phyloP scores from a whole-genome alignment of 2,113 vertebrate species.

The Paraplagusia blochii region DNA sequence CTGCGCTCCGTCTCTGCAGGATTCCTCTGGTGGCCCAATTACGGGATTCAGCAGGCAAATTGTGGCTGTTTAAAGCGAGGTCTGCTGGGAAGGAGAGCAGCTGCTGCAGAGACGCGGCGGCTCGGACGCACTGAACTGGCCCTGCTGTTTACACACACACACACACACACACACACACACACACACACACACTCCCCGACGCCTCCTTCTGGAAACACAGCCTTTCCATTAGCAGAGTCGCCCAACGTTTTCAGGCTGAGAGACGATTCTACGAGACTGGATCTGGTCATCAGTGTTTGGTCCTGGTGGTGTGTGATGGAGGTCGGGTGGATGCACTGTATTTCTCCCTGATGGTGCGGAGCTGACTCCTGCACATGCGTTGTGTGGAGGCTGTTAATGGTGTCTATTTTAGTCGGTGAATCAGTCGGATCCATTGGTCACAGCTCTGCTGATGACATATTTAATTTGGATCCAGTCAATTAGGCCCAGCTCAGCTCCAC shows the following conservation, averaged over 20 bases:
- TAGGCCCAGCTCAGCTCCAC: constrained; percentile 96
- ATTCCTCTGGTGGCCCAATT: constrained; percentile 82
- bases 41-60: constrained; percentile 79
- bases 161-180: constrained; percentile 43
- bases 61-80: constrained; percentile 77
- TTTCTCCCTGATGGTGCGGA: constrained; percentile 32
- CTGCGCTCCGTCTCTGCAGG: constrained; percentile 57
- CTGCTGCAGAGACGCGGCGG: constrained; percentile 72
- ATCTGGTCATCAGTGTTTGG: constrained; percentile 36
- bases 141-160: constrained; percentile 67
- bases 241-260: constrained; percentile 42
- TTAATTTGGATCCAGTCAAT: constrained; percentile 99
- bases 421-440: constrained; percentile 99
- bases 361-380: constrained; percentile 57
- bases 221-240: constrained; percentile 39
- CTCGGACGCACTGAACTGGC: constrained; percentile 67
- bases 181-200: constrained; percentile 36
- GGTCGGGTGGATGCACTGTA: constrained; percentile 32
- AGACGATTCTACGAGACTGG: constrained; percentile 31
- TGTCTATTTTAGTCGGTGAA: constrained; percentile 99
- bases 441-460: constrained; percentile 99
- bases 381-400: constrained; percentile 95
- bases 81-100: constrained; percentile 79
- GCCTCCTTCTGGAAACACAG: constrained; percentile 27
- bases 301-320: constrained; percentile 36